Base-by-base conservation (phyloP, 2,888 invertebrate genomes). In the Nudaria mundana region DNA sequence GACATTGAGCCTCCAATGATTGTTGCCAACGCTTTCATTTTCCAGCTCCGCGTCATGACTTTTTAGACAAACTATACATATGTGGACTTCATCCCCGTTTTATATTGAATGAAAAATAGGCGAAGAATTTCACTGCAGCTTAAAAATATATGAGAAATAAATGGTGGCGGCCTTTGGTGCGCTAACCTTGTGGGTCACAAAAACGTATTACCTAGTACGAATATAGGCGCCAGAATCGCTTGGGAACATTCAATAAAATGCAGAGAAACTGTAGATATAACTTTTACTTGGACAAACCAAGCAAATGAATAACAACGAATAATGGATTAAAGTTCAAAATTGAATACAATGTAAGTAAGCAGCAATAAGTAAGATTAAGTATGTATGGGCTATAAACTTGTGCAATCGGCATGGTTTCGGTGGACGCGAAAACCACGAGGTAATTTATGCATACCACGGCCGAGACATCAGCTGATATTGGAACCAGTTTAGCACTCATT, bases 391-490 rank as follows among this genome's bases (percentile, higher is more conserved):
- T 7, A 20, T 5, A 20, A 20, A 20, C 20, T 7, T 20, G 20
- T 20, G n/a, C n/a, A n/a, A 63, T 67, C 51, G 57, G 63, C 64
- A 51, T 56, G 47, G 71, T 71, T 69, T 66, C 75, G 76, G 76
- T 20, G 76, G 78, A 78, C 77, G 78, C 80, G 77, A 74, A 63
- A 66, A 65, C 63, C 37, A 54, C 48, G 51, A 52, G 56, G 56
- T 64, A 62, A 77, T 74, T 69, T 74, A 80, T 81, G 76, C 82
- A 77, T 76, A 66, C 73, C 73, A 38, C 58, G 53, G 44, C 52
- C 44, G 55, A 63, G 57, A 55, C 62, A 80, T 85, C 86, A 86
- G 87, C 85, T 87, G 87, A 84, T 80, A 63, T 56, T 47, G 48
- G 69, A 59, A 83, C 79, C 55, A 59, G 80, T 82, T 79, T 49